phyloP scores from a whole-genome alignment of 2,888 invertebrate genomes.

The Hirtodrosophila confusa region DNA sequence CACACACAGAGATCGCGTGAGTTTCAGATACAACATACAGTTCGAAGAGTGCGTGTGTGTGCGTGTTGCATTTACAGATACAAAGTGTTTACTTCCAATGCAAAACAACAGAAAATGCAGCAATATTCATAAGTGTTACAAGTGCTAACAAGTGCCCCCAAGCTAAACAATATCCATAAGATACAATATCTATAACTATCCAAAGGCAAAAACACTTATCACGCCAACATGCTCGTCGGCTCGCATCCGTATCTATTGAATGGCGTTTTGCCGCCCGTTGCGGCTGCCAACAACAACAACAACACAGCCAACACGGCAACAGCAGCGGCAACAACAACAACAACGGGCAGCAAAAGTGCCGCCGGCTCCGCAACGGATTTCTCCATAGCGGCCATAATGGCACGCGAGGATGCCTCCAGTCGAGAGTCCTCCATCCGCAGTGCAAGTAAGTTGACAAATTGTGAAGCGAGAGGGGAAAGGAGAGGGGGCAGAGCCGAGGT shows the following conservation, averaged over 20 bases:
- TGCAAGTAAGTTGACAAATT: constrained; percentile 79
- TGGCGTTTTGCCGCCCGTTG: constrained; percentile 64
- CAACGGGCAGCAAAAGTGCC: constrained; percentile 78
- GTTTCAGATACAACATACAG: constrained; percentile 16
- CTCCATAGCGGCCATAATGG: constrained; percentile 97
- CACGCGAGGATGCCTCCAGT: constrained; percentile 86
- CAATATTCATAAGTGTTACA: constrained; percentile 54
- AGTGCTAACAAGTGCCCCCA: constrained; percentile 65
- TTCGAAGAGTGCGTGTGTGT: constrained; percentile 12
- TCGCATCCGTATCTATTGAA: constrained; percentile 82
- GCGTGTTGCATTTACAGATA: constrained; percentile 36
- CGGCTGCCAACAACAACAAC: constrained; percentile 39
- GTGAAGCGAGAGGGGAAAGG: too few species aligned
- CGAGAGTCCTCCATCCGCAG: constrained; percentile 82
- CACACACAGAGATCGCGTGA: constrained; percentile 34
- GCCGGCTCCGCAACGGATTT: constrained; percentile 92
- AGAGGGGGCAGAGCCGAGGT: too few species aligned
- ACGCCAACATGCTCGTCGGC: constrained; percentile 77
- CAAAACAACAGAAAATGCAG: constrained; percentile 47
- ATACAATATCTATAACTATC: constrained; percentile 29
- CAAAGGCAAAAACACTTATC: constrained; percentile 9
- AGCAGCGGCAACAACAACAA: constrained; percentile 64
- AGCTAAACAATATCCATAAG: constrained; percentile 36
- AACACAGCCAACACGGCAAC: constrained; percentile 85
- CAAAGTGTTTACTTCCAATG: constrained; percentile 7